Conservation (phyloP, 1,140 invertebrate species). For the Thalassaphorura encarpata region DNA sequence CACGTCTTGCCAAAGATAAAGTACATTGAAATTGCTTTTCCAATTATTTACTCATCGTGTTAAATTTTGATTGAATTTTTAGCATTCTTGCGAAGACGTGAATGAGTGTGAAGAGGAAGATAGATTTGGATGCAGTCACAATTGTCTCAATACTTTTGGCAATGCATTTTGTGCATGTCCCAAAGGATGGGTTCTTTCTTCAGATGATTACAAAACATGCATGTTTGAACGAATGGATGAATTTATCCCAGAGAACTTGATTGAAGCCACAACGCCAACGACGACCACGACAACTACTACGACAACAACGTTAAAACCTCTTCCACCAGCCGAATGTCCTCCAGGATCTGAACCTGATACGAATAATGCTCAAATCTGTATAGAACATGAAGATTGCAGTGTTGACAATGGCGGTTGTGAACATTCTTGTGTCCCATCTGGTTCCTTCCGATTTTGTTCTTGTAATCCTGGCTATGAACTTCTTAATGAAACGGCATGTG, state of each 20-base stretch:
- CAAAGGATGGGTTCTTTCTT: slow-evolving; percentile 42
- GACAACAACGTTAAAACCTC: slow-evolving; percentile 18
- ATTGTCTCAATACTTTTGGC: slow-evolving; percentile 66
- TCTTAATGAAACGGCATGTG: slow-evolving; percentile 45
- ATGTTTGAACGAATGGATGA: slow-evolving; percentile 24
- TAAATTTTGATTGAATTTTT: too few species aligned
- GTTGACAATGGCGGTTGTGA: slow-evolving; percentile 43
- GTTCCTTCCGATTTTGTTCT: slow-evolving; percentile 34
- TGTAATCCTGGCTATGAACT: slow-evolving; percentile 39
- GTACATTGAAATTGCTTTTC: slow-evolving; percentile 8
- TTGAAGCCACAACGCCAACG: not conserved
- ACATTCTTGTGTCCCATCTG: slow-evolving; percentile 40
- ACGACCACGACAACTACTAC: not conserved
- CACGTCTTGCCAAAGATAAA: slow-evolving; percentile 47
- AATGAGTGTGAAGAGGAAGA: slow-evolving; percentile 34
- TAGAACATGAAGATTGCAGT: slow-evolving; percentile 35
- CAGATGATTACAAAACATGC: slow-evolving; percentile 46
- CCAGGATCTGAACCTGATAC: slow-evolving; percentile 26
- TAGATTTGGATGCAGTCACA: slow-evolving; percentile 33
- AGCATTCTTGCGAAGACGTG: slow-evolving; percentile 37
- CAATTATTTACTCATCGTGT: not conserved
- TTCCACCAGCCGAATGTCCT: slow-evolving; percentile 18
- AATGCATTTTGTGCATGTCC: slow-evolving; percentile 70
- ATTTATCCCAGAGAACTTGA: slow-evolving; percentile 16
- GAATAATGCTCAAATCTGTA: slow-evolving; percentile 32